phyloP scores from a whole-genome alignment of 1,140 invertebrate genomes.

The Paracyclopina nana region DNA sequence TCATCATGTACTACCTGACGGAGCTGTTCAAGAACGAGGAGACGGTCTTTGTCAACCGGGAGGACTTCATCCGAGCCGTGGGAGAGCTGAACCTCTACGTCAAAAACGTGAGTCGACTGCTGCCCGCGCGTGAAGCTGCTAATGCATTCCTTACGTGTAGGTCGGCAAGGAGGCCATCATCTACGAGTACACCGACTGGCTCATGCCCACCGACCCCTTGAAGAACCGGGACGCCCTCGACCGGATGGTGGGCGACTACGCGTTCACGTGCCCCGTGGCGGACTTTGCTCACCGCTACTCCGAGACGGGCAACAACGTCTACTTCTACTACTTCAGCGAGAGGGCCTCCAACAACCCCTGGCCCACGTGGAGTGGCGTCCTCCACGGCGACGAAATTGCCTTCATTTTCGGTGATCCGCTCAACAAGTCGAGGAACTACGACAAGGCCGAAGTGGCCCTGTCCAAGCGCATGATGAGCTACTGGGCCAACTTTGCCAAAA shows the following conservation, averaged over 20 bases:
- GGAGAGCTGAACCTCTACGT: slow-evolving; percentile 61
- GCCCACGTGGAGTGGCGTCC: slow-evolving; percentile 86
- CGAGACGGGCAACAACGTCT: slow-evolving; percentile 66
- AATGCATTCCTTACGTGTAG: no score
- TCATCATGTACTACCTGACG: slow-evolving; percentile 72
- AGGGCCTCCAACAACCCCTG: slow-evolving; percentile 62
- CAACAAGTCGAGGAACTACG: slow-evolving; percentile 53
- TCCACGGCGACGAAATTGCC: slow-evolving; percentile 88
- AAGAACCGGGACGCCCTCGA: slow-evolving; percentile 64
- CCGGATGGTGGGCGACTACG: slow-evolving; percentile 89
- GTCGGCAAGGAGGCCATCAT: slow-evolving; percentile 54
- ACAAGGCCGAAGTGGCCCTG: slow-evolving; percentile 51
- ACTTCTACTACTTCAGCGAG: slow-evolving; percentile 87
- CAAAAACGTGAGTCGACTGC: slow-evolving; percentile 38
- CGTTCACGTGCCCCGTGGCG: slow-evolving; percentile 87
- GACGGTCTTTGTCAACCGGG: slow-evolving; percentile 49
- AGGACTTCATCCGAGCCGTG: slow-evolving; percentile 53
- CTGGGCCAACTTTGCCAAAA: slow-evolving; percentile 88
- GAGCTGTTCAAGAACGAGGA: slow-evolving; percentile 61
- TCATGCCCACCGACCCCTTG: slow-evolving; percentile 58
- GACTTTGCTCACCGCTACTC: slow-evolving; percentile 67
- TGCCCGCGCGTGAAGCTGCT: no score
- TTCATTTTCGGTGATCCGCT: slow-evolving; percentile 84
- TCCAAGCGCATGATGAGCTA: slow-evolving; percentile 74
- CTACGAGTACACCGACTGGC: slow-evolving; percentile 81